Evolutionary conservation across 2,113 vertebrate species (phyloP).

Genomic region (Crotalus viridis): DNA sequence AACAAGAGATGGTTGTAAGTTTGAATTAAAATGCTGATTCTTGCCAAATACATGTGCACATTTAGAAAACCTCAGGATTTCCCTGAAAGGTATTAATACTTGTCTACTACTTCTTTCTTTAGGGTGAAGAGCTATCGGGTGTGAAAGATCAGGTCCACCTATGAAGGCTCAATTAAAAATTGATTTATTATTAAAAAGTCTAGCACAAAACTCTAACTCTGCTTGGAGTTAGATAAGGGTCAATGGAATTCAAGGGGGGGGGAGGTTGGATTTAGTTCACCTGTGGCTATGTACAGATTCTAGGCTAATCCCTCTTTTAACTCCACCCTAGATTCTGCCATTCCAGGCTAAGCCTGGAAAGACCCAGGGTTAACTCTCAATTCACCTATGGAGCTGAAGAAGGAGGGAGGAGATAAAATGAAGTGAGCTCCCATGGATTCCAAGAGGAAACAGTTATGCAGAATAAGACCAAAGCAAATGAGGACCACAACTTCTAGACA

Average conservation of each 20-base stretch:
- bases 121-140: not conserved
- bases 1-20: not conserved
- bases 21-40: not conserved
- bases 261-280: not conserved
- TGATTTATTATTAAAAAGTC: not conserved
- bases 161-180: not conserved
- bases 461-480: not conserved
- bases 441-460: not conserved
- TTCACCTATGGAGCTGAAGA: not conserved
- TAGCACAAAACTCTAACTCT: not conserved
- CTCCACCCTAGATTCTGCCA: not conserved
- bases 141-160: not conserved
- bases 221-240: not conserved
- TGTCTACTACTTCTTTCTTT: not conserved
- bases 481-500: too few species aligned
- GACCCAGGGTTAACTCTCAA: not conserved
- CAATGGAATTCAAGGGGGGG: not conserved
- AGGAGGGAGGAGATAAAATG: not conserved
- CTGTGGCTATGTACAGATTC: not conserved
- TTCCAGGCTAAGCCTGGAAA: not conserved
- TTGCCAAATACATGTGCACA: not conserved
- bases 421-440: not conserved
- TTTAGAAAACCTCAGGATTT: not conserved
- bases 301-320: not conserved
- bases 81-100: not conserved